Conservation (phyloP, 1,140 invertebrate species). For the Rhagoletis zephyria region DNA sequence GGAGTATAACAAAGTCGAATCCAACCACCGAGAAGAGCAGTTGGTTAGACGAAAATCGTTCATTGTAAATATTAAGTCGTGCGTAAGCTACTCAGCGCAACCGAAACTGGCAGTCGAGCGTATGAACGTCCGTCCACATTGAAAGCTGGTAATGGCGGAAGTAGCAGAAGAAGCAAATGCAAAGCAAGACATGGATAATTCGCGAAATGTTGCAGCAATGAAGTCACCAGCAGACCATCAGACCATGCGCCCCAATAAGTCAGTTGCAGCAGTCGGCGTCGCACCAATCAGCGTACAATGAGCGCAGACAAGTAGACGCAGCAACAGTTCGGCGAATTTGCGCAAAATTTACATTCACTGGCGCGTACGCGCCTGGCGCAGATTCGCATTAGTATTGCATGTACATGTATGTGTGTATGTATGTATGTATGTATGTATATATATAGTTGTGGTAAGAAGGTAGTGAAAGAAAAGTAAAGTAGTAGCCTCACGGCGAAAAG, state of each 20-base stretch:
- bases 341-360: not conserved
- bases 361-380: not conserved
- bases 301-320: not conserved
- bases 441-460: not conserved
- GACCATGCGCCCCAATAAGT: not conserved
- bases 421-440: conserved; percentile 7
- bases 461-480: too few relatives aligned
- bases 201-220: conserved; percentile 38
- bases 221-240: not conserved
- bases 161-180: not conserved
- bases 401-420: too few relatives aligned
- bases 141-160: not conserved
- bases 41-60: conserved; percentile 40
- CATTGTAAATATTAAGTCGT: conserved; percentile 39
- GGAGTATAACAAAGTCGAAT: not conserved
- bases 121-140: too few relatives aligned
- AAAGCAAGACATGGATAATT: conserved; percentile 29
- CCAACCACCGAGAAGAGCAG: not conserved
- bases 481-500: too few relatives aligned
- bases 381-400: not conserved
- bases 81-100: conserved; percentile 16
- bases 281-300: conserved; percentile 23
- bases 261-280: not conserved
- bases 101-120: not conserved
- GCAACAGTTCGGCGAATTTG: conserved; percentile 29